Base-by-base conservation (phyloP, 2,113 vertebrate species). In the Gymnobelideus leadbeateri region DNA sequence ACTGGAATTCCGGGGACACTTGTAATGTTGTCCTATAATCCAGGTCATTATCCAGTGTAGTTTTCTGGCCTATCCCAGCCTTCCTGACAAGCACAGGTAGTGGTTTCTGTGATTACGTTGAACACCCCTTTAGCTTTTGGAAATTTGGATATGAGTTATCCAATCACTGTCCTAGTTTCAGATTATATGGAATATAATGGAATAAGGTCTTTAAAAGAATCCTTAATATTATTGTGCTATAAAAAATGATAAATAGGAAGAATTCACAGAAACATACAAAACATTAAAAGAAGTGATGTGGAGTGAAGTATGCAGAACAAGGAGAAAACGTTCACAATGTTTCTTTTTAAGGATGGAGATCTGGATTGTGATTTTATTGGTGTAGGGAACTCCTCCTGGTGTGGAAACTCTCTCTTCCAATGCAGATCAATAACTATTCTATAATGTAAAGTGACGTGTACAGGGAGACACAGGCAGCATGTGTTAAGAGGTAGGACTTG, bases 121-220 rank as follows among this genome's bases (percentile, higher is more conserved):
- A 96, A 97, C 90, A 61, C 37, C 24, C 46, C 49, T 95, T 93
- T 96, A 96, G 94, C 93, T 49, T 96, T 14, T 93, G 91, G 93
- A 84, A 92, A 89, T 89, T 94, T 91, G 96, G 43, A 96, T 9
- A 89, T 94, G 97, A 96, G 68, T 92, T 89, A 92, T 92, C 90
- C 53, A 92, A 94, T 95, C 90, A 92, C 90, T 93, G 50, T 95
- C 91, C 96, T 97, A 96, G 97, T 95, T 37, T 91, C 92, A 92
- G 95, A 61, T 95, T 94, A 95, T 28, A 37, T 68, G 61, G 9
- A 6, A 37, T 68, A 94, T 91, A 28, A 84, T 51, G 51, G 24
- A 94, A 93, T 92, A 53, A 92, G 47, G 53, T 92, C 91, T 95
- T 68, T 95, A 96, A 96, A 92, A 90, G 51, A 92, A 84, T 47